Evolutionary conservation across 2,797 vertebrate species (phyloP).

Genomic region (Pempheris klunzingeri): DNA sequence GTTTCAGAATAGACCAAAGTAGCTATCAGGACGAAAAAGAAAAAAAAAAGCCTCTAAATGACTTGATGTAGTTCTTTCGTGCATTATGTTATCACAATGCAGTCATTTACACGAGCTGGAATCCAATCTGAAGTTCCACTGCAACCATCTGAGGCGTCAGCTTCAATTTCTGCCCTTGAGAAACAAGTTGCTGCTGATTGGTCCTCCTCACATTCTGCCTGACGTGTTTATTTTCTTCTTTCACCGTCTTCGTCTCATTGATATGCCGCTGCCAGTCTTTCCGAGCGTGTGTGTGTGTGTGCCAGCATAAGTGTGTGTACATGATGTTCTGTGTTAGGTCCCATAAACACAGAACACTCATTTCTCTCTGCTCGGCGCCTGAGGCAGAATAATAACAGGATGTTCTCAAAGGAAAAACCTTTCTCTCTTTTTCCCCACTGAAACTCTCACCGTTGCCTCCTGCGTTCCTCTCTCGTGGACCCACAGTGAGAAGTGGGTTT

Average conservation of each 20-base stretch:
- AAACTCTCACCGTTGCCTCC: slow-evolving; percentile 42
- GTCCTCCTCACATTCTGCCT: slow-evolving; percentile 46
- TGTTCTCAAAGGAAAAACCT: slow-evolving; percentile 70
- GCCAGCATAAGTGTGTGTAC: slow-evolving; percentile 31
- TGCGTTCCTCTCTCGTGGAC: slow-evolving; percentile 32
- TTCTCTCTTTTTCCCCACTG: slow-evolving; percentile 28
- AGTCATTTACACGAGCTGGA: slow-evolving; percentile 10
- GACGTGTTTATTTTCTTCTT: slow-evolving; percentile 63
- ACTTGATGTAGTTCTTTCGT: not conserved
- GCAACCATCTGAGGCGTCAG: slow-evolving; percentile 30
- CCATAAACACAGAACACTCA: slow-evolving; percentile 70
- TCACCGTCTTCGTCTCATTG: slow-evolving; percentile 57
- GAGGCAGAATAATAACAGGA: slow-evolving; percentile 75
- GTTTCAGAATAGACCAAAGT: not conserved
- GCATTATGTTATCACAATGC: not conserved
- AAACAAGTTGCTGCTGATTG: slow-evolving; percentile 50
- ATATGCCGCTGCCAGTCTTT: slow-evolving; percentile 58
- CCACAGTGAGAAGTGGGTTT: slow-evolving; percentile 21
- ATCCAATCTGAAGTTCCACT: slow-evolving; percentile 15
- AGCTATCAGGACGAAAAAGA: not conserved
- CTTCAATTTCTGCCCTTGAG: slow-evolving; percentile 43
- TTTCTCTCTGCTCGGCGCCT: slow-evolving; percentile 62
- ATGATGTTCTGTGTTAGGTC: slow-evolving; percentile 67
- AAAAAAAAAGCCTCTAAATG: not conserved
- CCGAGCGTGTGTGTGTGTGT: not conserved